phyloP scores from a whole-genome alignment of 1,140 invertebrate species.

The Calephelis virginiensis region DNA sequence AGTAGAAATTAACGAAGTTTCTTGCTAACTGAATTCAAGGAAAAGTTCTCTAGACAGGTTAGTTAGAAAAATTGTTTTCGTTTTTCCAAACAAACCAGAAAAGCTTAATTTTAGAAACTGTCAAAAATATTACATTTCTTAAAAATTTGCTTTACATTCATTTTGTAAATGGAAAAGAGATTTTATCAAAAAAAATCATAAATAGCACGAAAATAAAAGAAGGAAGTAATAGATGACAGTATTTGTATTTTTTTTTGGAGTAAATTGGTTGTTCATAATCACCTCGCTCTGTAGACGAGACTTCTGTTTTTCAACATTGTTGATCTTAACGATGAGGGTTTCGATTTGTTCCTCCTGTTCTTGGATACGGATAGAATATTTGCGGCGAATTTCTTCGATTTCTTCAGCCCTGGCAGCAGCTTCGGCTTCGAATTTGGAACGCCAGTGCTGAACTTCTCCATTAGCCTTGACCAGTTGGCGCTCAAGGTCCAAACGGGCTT shows the following conservation, averaged over 20 bases:
- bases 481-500: conserved; percentile 95
- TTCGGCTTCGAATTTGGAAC: conserved; percentile 95
- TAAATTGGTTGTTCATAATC: neutral
- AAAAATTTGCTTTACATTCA: too few relatives aligned
- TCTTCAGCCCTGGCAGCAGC: conserved; percentile 93
- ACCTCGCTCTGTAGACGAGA: conserved; percentile 95
- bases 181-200: too few relatives aligned
- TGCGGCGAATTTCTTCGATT: conserved; percentile 94
- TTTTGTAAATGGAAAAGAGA: too few relatives aligned
- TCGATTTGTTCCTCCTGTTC: conserved; percentile 98
- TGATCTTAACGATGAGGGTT: conserved; percentile 93
- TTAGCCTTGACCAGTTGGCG: conserved; percentile 95
- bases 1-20: too few relatives aligned
- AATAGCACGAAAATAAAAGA: too few relatives aligned
- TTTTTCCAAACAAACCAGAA: too few relatives aligned
- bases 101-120: too few relatives aligned
- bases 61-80: too few relatives aligned
- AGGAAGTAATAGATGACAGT: too few relatives aligned
- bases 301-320: conserved; percentile 96
- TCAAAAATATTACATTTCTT: too few relatives aligned
- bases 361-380: conserved; percentile 93
- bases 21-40: too few relatives aligned
- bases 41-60: too few relatives aligned
- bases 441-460: conserved; percentile 92
- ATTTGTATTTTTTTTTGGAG: neutral